These are phyloP conservation scores for Buceros bicornis DNA, from an alignment of 2,797 vertebrate species.

Conservation along the genomic window DNA sequence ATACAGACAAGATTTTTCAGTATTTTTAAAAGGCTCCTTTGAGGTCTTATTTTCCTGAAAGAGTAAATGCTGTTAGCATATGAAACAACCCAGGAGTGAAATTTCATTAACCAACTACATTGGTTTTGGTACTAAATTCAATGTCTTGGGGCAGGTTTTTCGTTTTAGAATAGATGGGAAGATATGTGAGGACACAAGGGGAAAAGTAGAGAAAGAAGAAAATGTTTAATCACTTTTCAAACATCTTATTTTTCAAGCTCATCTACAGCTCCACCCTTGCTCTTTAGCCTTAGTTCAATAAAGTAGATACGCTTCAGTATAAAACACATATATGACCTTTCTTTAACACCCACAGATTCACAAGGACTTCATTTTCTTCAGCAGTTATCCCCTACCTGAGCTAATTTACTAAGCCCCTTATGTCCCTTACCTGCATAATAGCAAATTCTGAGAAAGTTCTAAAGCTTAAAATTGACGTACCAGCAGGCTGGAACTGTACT, in stretches of 20 bases:
- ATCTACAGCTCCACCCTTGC: fast-evolving
- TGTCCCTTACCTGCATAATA: neutral
- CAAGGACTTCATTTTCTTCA: neutral
- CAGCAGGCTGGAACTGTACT: neutral
- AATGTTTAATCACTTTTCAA: neutral
- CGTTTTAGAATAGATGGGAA: neutral
- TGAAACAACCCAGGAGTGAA: neutral
- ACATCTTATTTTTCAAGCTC: neutral
- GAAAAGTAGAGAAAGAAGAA: neutral
- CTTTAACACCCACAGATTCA: neutral
- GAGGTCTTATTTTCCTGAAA: neutral
- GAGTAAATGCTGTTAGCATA: neutral
- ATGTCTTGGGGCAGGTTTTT: neutral
- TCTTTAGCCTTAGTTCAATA: neutral
- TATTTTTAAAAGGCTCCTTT: neutral
- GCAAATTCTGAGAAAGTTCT: neutral
- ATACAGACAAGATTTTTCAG: neutral
- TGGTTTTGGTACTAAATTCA: neutral
- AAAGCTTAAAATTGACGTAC: neutral
- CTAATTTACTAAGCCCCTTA: neutral
- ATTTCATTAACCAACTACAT: neutral
- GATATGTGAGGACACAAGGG: neutral
- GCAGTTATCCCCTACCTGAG: neutral
- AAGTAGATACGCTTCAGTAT: neutral
- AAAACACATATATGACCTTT: neutral